A percentile compares a stretch with the other conserved stretches of the same genome.
Conservation (phyloP, 2,797 vertebrate genomes). For the Acomys russatus region DNA sequence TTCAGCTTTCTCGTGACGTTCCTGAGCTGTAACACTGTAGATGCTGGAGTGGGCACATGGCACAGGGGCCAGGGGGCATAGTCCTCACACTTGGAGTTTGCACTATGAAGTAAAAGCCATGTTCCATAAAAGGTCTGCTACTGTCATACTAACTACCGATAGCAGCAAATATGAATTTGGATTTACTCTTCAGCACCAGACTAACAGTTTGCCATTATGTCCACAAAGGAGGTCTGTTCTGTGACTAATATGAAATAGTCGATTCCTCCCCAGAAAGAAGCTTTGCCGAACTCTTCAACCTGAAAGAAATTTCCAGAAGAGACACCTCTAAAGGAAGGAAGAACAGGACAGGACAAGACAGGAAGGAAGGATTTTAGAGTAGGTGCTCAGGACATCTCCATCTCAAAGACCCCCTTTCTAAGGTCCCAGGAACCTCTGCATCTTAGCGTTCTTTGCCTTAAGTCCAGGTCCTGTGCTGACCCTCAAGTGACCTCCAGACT, state of each 20-base stretch:
- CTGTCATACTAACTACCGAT: background rate
- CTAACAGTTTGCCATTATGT: background rate
- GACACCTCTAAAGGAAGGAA: slow-evolving; percentile 4
- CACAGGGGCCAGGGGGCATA: too few species aligned
- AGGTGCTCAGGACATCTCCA: background rate
- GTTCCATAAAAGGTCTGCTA: background rate
- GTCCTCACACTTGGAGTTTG: background rate
- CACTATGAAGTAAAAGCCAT: background rate
- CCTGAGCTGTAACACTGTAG: background rate
- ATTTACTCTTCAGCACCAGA: background rate
- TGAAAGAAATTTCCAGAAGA: slow-evolving; percentile 9
- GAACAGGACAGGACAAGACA: too few species aligned
- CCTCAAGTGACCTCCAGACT: background rate
- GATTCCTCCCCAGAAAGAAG: slow-evolving; percentile 7
- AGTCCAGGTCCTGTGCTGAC: background rate
- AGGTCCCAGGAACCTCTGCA: background rate
- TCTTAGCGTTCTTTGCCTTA: background rate
- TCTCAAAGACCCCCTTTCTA: background rate
- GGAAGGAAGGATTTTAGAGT: background rate
- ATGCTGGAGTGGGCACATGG: background rate
- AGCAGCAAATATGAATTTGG: background rate
- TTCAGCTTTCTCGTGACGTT: background rate
- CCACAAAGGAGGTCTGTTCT: background rate
- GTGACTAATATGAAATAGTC: background rate
- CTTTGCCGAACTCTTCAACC: background rate